These are phyloP conservation scores for Psittacus erithacus DNA, from an alignment of 2,113 vertebrate genomes.

Conservation along the genomic window DNA sequence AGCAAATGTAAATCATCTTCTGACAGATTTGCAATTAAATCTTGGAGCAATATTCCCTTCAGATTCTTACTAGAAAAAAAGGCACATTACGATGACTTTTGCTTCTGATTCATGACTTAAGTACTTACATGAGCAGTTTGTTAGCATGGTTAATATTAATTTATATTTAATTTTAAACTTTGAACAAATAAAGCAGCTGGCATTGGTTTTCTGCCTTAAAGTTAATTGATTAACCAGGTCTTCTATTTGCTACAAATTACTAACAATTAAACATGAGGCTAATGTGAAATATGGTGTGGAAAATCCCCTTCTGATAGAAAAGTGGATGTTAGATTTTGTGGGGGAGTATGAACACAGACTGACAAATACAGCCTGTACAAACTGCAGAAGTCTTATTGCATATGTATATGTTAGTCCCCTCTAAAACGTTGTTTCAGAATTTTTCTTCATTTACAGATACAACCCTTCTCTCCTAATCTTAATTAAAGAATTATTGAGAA, in stretches of 20 bases:
- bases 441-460: background rate
- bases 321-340: background rate
- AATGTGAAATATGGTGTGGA: background rate
- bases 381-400: background rate
- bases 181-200: background rate
- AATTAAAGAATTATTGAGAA: background rate
- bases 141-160: background rate
- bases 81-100: background rate
- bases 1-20: background rate
- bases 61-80: background rate
- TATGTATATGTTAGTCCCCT: background rate
- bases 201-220: background rate
- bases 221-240: background rate
- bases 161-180: background rate
- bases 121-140: background rate
- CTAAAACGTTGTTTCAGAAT: background rate
- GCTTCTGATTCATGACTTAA: background rate
- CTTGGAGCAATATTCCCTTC: background rate
- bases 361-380: background rate
- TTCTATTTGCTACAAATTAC: background rate
- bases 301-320: background rate
- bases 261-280: background rate
- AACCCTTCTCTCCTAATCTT: background rate
- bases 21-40: background rate
- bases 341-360: background rate